Conservation (phyloP, 2,888 invertebrate species). For the Trileptium ribeirensis region DNA sequence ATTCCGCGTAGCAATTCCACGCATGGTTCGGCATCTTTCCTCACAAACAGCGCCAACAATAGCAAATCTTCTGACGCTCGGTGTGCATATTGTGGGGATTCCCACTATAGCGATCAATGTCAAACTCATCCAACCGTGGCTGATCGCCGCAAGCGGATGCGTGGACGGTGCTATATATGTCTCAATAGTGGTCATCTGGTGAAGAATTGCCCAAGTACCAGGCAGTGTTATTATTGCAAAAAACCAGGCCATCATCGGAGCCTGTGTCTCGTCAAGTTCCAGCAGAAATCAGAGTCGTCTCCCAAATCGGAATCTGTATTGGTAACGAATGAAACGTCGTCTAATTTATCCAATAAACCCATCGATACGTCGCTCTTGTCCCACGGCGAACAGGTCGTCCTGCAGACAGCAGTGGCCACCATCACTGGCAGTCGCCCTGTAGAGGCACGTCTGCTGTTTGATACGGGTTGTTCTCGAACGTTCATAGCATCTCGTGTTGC, state of each 20-base stretch:
- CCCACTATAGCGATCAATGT: background rate
- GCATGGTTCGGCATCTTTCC: background rate
- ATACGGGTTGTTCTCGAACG: background rate
- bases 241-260: conserved; percentile 7
- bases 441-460: background rate
- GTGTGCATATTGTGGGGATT: background rate
- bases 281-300: background rate
- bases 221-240: conserved; percentile 9
- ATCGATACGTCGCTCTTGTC: background rate
- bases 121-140: background rate
- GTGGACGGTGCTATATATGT: background rate
- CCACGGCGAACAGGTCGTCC: background rate
- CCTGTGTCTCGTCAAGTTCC: background rate
- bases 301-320: background rate
- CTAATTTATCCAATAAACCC: background rate
- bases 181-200: background rate
- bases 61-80: background rate
- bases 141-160: background rate
- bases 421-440: background rate
- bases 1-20: background rate
- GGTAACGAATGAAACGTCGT: background rate
- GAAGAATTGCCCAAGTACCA: background rate
- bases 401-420: background rate
- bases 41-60: background rate
- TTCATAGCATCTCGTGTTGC: background rate